Percentiles rank a stretch among this genome's conserved stretches.
Evolutionary conservation across 2,888 invertebrate species (phyloP).

Genomic region (Apoda limacodes): DNA sequence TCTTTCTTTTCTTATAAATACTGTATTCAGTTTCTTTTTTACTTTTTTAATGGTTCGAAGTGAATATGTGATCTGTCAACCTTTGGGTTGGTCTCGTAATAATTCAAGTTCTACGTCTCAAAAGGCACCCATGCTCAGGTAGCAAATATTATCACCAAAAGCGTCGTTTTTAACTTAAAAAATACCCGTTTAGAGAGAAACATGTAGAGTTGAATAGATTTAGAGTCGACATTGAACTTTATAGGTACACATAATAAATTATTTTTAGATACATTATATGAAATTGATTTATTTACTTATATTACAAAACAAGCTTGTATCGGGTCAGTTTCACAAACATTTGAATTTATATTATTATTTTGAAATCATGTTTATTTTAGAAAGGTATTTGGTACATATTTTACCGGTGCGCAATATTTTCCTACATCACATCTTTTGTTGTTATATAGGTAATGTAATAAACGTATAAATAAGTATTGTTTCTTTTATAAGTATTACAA

Average conservation of each 20-base stretch:
- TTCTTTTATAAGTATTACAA: no score
- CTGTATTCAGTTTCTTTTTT: slow-evolving; percentile 23
- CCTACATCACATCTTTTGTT: no score
- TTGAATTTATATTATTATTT: background rate
- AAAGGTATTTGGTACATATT: slow-evolving; percentile 1
- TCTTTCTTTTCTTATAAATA: slow-evolving; percentile 21
- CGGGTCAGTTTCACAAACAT: background rate
- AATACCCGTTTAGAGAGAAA: slow-evolving; percentile 25
- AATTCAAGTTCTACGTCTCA: slow-evolving; percentile 53
- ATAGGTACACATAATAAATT: background rate
- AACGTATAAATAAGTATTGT: no score
- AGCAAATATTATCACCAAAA: slow-evolving; percentile 63
- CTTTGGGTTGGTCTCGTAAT: slow-evolving; percentile 57
- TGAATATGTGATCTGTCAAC: slow-evolving; percentile 62
- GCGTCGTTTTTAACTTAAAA: slow-evolving; percentile 55
- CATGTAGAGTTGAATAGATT: slow-evolving; percentile 11
- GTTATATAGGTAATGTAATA: no score
- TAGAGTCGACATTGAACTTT: slow-evolving; percentile 25
- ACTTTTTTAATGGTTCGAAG: slow-evolving; percentile 26
- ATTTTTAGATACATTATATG: no score
- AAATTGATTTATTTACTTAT: no score
- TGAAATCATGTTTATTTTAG: background rate
- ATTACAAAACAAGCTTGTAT: no score
- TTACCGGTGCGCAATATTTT: no score
- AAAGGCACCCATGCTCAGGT: slow-evolving; percentile 63